Evolutionary conservation across 2,888 invertebrate genomes (phyloP), one percentile per base, ranked within the genome.

Genomic region (Dasysyrphus albostriatus): DNA sequence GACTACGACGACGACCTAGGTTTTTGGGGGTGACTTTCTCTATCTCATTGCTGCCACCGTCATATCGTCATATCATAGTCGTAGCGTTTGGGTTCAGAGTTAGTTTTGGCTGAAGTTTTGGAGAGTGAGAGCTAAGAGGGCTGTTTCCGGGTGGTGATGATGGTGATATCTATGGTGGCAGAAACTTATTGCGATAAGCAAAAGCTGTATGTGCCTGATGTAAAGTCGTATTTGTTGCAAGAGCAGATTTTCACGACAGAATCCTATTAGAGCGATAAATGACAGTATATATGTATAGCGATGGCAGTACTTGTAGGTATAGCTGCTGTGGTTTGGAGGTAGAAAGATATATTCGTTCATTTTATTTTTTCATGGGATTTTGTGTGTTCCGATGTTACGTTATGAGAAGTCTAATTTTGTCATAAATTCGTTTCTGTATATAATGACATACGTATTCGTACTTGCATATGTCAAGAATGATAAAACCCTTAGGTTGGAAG

Each of bases 241-340:
- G 63, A 76, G 79, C 78, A 74, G 79, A 79, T 83, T 83, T 74
- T 70, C 75, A 49, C 70, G 69, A 74, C 74, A 56, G 74, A 65
- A 75, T 83, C 79, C 79, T 75, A 83, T 83, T 79, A 79, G 54
- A 65, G 63, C 63, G 69, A 83, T 83, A 83, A 79, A 83, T 75
- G 83, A 75, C 83, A 83, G 61, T 63, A n/a, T n/a, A n/a, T n/a
- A n/a, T n/a, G n/a, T n/a, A 24, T 24, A 75, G 63, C 72, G 44
- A 42, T 47, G 69, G 59, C 59, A 42, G 47, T n/a, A n/a, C n/a
- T n/a, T n/a, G n/a, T 58, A 7, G 12, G 56, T 14, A 29, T n/a
- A 44, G 42, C 16, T 67, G 63, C 74, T 44, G 58, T 47, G 58
- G 56, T 37, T 29, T 37, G 19, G 10, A 37, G n/a, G 44, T 16